Evolutionary conservation across 2,113 vertebrate genomes (phyloP).

Genomic region (Siniperca knerii): DNA sequence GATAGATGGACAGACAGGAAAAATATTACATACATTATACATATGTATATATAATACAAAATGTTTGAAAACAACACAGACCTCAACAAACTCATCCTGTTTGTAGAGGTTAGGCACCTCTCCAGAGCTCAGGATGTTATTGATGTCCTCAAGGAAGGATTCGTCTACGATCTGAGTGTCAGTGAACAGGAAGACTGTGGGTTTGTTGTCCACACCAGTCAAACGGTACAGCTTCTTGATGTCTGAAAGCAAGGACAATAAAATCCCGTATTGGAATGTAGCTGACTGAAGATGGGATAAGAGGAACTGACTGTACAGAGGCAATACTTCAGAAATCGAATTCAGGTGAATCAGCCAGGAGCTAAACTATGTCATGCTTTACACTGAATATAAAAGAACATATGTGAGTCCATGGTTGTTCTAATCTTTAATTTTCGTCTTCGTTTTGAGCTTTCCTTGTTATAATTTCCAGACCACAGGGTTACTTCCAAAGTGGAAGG

Average conservation of each 20-base stretch:
- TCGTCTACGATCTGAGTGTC: slow-evolving; percentile 90
- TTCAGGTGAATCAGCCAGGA: neutral
- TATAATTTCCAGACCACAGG: neutral
- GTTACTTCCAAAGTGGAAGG: neutral
- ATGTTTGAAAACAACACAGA: slow-evolving; percentile 41
- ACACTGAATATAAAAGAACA: neutral
- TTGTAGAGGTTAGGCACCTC: slow-evolving; percentile 94
- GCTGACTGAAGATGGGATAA: neutral
- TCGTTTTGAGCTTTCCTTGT: neutral
- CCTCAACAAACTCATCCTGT: slow-evolving; percentile 89
- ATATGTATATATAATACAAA: too few relatives aligned
- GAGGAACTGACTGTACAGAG: neutral
- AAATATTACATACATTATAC: too few relatives aligned
- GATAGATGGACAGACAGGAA: neutral
- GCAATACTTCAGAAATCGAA: neutral
- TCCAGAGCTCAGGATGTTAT: slow-evolving; percentile 91
- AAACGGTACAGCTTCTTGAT: slow-evolving; percentile 89
- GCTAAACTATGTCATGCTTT: neutral
- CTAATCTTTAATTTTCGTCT: neutral
- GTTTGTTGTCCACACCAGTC: slow-evolving; percentile 88
- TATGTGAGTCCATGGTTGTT: neutral
- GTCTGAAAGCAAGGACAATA: slow-evolving; percentile 76
- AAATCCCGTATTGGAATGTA: neutral
- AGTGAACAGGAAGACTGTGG: slow-evolving; percentile 90
- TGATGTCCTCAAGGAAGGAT: slow-evolving; percentile 92